Percentiles rank a stretch among this genome's conserved stretches.
Evolutionary conservation across 2,888 invertebrate species (phyloP).

Genomic region (Baccha elongata): DNA sequence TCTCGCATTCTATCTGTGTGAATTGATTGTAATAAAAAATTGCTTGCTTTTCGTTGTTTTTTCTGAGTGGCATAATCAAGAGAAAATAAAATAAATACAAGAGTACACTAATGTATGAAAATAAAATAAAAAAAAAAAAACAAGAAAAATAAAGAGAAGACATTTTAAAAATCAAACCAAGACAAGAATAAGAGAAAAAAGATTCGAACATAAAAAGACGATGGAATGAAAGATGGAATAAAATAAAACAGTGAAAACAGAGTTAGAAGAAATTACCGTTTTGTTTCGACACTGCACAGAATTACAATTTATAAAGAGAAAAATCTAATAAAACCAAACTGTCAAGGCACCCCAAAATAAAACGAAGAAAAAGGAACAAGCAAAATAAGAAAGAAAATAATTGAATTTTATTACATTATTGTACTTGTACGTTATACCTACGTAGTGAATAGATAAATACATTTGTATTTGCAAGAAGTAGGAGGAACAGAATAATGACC

Average conservation of each 20-base stretch:
- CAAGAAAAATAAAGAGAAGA: conserved; percentile 61
- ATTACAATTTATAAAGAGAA: conserved; percentile 79
- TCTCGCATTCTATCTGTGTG: conserved; percentile 33
- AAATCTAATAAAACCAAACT: conserved; percentile 77
- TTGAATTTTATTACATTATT: conserved; percentile 82
- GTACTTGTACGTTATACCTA: conserved; percentile 16
- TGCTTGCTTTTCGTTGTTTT: background rate
- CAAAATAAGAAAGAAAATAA: conserved; percentile 78
- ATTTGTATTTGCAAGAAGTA: conserved; percentile 75
- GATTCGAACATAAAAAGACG: conserved; percentile 12
- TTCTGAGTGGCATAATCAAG: conserved; percentile 38
- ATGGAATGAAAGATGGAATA: conserved; percentile 19
- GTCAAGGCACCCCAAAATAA: background rate
- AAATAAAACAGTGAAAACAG: conserved; percentile 46
- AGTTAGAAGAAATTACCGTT: conserved; percentile 71
- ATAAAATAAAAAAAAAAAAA: conserved; percentile 18
- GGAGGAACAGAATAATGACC: conserved; percentile 80
- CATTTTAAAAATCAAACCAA: conserved; percentile 40
- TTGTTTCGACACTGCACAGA: conserved; percentile 17
- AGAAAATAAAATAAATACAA: conserved; percentile 49
- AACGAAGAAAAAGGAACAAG: conserved; percentile 55
- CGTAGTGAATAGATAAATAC: conserved; percentile 50
- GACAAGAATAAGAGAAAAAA: conserved; percentile 15
- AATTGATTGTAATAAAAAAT: conserved; percentile 33
- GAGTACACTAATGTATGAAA: conserved; percentile 26